Conservation (phyloP, 1,140 invertebrate genomes). For the Subanguina moxae region DNA sequence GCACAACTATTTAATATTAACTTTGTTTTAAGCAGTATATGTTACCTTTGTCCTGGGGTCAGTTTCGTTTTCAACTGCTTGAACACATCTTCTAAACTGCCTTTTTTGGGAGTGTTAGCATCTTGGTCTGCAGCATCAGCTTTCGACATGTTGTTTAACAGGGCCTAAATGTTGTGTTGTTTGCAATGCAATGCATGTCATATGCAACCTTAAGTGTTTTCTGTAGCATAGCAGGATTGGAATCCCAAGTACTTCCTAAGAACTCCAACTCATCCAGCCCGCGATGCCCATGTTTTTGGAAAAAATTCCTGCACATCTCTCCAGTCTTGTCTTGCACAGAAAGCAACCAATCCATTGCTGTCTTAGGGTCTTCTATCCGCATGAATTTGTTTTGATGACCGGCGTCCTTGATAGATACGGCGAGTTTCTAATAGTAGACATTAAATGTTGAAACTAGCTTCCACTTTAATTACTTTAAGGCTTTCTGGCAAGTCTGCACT, state of each 20-base stretch:
- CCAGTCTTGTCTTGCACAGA: conserved; percentile 55
- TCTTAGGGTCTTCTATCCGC: conserved; percentile 13
- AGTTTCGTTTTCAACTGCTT: conserved; percentile 1
- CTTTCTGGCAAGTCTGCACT: conserved; percentile 32
- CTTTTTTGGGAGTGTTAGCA: not conserved
- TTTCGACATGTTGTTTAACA: conserved; percentile 10
- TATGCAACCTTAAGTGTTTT: too few species aligned
- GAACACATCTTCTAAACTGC: conserved; percentile 1
- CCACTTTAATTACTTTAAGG: not conserved
- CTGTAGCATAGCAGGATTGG: conserved; percentile 7
- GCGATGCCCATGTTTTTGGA: conserved; percentile 73
- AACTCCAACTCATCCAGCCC: conserved; percentile 69
- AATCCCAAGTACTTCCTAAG: conserved; percentile 14
- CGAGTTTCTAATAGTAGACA: not conserved
- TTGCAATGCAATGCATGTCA: not conserved
- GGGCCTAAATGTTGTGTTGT: not conserved
- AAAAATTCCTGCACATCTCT: conserved; percentile 65
- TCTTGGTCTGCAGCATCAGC: not conserved
- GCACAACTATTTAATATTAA: too few species aligned
- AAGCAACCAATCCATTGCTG: conserved; percentile 12
- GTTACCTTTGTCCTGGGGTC: not conserved
- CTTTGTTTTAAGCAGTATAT: too few species aligned
- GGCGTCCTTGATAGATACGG: conserved; percentile 4
- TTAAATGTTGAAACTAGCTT: too few species aligned
- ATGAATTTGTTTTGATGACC: conserved; percentile 6